phyloP scores from a whole-genome alignment of 2,888 invertebrate species.

The Myopa testacea region DNA sequence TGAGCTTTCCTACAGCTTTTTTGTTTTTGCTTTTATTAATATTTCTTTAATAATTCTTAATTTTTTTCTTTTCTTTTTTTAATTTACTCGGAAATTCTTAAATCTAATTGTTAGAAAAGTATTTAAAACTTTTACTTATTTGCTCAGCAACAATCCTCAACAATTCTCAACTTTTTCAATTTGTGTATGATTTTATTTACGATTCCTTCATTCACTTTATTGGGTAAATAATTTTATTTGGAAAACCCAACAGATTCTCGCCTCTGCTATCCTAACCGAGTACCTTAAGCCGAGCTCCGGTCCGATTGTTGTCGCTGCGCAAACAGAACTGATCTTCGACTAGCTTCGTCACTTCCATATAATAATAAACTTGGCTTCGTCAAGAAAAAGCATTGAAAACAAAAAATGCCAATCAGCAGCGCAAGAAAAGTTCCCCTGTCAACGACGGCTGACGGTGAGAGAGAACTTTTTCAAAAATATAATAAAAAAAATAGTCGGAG shows the following conservation, averaged over 20 bases:
- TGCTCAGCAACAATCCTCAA: too few species aligned
- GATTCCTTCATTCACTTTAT: background rate
- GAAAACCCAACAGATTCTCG: background rate
- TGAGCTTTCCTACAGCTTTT: too few species aligned
- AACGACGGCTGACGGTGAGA: background rate
- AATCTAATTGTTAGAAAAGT: too few species aligned
- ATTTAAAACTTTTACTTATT: too few species aligned
- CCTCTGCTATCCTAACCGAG: background rate
- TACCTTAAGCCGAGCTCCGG: conserved; percentile 43
- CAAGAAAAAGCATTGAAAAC: background rate
- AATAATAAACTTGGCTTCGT: conserved; percentile 31
- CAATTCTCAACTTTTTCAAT: conserved; percentile 13
- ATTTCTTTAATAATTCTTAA: too few species aligned
- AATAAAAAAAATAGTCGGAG: background rate
- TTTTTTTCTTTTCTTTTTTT: too few species aligned
- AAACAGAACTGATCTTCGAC: conserved; percentile 60
- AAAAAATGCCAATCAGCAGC: conserved; percentile 17
- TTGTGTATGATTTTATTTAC: background rate
- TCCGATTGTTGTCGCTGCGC: conserved; percentile 61
- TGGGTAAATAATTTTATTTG: conserved; percentile 7
- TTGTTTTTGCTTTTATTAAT: too few species aligned
- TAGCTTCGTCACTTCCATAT: conserved; percentile 21
- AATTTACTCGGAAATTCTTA: too few species aligned
- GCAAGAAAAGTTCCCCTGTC: conserved; percentile 11
- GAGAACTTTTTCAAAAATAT: background rate